Evolutionary conservation across 2,113 vertebrate genomes (phyloP).

Genomic region (Cromileptes altivelis): DNA sequence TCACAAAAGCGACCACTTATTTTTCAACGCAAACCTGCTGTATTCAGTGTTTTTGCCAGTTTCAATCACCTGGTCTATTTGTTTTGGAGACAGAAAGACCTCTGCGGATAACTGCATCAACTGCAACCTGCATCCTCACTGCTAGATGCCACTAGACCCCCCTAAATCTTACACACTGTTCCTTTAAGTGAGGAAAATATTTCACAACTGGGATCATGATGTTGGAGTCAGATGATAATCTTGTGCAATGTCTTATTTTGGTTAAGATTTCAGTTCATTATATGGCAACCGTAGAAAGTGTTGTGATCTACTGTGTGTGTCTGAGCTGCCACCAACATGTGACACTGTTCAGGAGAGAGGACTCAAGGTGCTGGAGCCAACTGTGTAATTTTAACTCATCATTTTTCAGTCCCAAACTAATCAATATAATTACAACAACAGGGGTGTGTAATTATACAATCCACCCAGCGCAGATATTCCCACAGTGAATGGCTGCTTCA

Average conservation of each 20-base stretch:
- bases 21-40: too few relatives aligned
- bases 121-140: too few relatives aligned
- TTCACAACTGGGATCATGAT: constrained; percentile 20
- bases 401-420: constrained; percentile 20
- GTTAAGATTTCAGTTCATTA: constrained; percentile 8
- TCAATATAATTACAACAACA: constrained; percentile 49
- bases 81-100: too few relatives aligned
- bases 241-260: constrained; percentile 7
- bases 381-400: constrained; percentile 19
- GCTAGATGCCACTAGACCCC: too few relatives aligned
- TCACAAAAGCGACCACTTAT: too few relatives aligned
- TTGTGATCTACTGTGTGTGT: constrained; percentile 17
- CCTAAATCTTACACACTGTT: too few relatives aligned
- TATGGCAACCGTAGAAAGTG: not conserved
- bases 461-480: not conserved
- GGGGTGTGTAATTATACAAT: constrained; percentile 33
- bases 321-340: constrained; percentile 44
- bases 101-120: too few relatives aligned
- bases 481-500: constrained; percentile 12
- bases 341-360: not conserved
- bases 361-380: constrained; percentile 18
- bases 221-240: constrained; percentile 4
- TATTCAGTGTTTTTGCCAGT: too few relatives aligned
- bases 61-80: too few relatives aligned
- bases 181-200: not conserved